Conservation (phyloP, 2,113 vertebrate genomes). For the Gnathonemus longibarbis region DNA sequence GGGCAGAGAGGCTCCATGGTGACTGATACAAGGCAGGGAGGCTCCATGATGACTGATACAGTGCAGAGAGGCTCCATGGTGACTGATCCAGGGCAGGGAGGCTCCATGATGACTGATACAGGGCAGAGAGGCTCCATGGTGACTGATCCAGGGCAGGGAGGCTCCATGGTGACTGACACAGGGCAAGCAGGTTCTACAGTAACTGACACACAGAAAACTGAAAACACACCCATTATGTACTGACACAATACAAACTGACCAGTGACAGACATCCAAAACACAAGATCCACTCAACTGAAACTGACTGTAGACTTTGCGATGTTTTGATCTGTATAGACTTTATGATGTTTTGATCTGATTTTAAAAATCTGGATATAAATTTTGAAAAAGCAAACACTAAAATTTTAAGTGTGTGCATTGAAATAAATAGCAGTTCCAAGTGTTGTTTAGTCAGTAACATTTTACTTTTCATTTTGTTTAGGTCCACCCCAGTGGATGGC, state of each 20-base stretch:
- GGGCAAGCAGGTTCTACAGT: no score
- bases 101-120: neutral
- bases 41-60: neutral
- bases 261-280: neutral
- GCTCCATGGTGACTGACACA: neutral
- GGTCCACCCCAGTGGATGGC: constrained; percentile 46
- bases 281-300: neutral
- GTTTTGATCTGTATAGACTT: no score
- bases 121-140: no score
- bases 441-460: neutral
- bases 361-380: neutral
- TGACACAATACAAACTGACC: neutral
- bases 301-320: neutral
- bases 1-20: neutral
- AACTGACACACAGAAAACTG: neutral
- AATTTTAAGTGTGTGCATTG: neutral
- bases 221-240: neutral
- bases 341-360: neutral
- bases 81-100: neutral
- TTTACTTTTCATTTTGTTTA: constrained; percentile 25
- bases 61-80: no score
- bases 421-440: neutral
- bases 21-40: neutral
- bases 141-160: neutral
- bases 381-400: neutral